Evolutionary conservation across 2,797 vertebrate genomes (phyloP).

Genomic region (Somateria mollissima): DNA sequence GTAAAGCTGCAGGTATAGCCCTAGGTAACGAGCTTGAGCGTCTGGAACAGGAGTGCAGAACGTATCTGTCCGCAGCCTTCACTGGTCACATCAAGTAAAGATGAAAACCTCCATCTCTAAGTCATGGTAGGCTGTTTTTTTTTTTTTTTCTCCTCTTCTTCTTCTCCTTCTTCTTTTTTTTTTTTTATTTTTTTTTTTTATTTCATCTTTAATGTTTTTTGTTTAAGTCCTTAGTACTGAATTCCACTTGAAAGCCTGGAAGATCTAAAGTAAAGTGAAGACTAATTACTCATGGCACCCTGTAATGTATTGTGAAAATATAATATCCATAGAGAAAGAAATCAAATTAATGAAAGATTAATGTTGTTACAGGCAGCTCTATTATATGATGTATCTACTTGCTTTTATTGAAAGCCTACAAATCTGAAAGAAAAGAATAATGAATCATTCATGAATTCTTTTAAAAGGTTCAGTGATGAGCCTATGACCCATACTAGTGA

Average conservation of each 20-base stretch:
- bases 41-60: background rate
- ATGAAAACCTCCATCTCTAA: background rate
- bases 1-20: background rate
- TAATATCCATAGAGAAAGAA: conserved; percentile 11
- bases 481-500: background rate
- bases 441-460: conserved; percentile 16
- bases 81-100: background rate
- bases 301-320: conserved; percentile 19
- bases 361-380: conserved; percentile 30
- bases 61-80: background rate
- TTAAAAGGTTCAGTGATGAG: background rate
- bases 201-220: background rate
- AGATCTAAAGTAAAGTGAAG: background rate
- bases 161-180: background rate
- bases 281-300: background rate
- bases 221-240: background rate
- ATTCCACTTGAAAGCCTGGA: background rate
- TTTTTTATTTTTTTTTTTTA: background rate
- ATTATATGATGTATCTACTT: background rate
- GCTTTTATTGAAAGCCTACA: conserved; percentile 9
- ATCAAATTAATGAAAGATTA: conserved; percentile 60
- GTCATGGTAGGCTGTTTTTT: background rate
- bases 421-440: conserved; percentile 20
- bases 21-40: accelerated
- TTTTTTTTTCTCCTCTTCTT: background rate